Base-by-base conservation (phyloP, 2,113 vertebrate genomes). In the Alligator mississippiensis region DNA sequence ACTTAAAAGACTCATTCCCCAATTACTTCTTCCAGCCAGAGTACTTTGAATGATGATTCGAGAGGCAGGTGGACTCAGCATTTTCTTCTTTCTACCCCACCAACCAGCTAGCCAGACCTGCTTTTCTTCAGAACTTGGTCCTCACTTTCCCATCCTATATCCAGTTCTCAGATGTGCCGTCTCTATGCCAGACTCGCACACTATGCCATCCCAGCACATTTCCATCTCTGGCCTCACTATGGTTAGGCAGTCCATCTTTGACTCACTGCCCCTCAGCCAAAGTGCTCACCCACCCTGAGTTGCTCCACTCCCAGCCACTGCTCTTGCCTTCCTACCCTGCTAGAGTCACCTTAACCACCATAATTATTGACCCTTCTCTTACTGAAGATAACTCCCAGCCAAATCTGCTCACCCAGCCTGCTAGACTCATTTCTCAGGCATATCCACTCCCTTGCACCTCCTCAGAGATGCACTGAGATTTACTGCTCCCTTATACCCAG, bases 31-130 rank as follows among this genome's bases (percentile, higher is more conserved):
- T 55, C 60, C 16, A 0, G 9, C 6, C 17, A 58, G 25, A 66
- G 61, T n/a, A 4, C 11, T 62, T 15, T 28, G 47, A 47, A 47
- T 47, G 47, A 7, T 47, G 47, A 47, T 47, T 47, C 9, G 47
- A 47, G 47, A 47, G 47, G 47, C 47, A 47, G 3, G 38, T 55
- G 4, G 16, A 82, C 24, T 47, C 47, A 47, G 47, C 47, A 47
- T 47, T 24, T 68, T 18, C 12, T 68, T 34, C 7, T 78, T 60
- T 47, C 10, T 27, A n/a, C 13, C 78, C 79, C 28, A 59, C 75
- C 64, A 59, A 17, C 75, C 61, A 0, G 0, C 68, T 58, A 87
- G 12, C 17, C 0, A 0, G 57, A n/a, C 84, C 34, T 47, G 63
- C 10, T 74, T 30, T 22, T 7, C 34, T 38, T 22, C 21, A 47